Base-by-base conservation (phyloP, 37 sponge, comb jelly and placozoan species). In the Beroe forskalii region DNA sequence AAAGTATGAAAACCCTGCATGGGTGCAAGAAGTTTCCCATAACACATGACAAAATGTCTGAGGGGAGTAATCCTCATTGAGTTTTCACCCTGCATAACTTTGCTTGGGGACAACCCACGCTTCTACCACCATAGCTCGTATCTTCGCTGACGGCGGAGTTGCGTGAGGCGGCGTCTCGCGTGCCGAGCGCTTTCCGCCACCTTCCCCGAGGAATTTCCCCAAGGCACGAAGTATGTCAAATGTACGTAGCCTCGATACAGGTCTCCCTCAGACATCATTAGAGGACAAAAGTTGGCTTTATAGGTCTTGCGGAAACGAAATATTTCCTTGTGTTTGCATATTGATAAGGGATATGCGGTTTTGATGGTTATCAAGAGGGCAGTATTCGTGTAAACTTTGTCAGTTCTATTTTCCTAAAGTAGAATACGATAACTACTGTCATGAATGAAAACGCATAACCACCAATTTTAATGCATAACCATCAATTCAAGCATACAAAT, bases 31-130 rank as follows among this genome's bases (percentile, higher is more conserved):
- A n/a, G n/a, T n/a, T n/a, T n/a, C n/a, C n/a, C n/a, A n/a, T n/a
- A n/a, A n/a, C n/a, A n/a, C n/a, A n/a, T n/a, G n/a, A n/a, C n/a
- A 69, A 69, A 69, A 36, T 80, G 86, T 80, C 86, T 80, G 55
- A 30, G 86, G 40, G 86, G 86, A 80, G 86, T 80, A 80, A 80
- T 80, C 86, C 86, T 80, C 86, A 80, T 80, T 80, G 86, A 44
- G 86, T 80, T 80, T 1, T 20, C 30, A 42, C 6, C 55, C 55
- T 43, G 86, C 86, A 80, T 80, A 80, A 80, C 86, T 80, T 80
- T 80, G 86, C 44, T 80, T 80, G 86, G 86, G n/a, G 55, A 42
- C 6, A 4, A 23, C 12, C 55, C 86, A 20, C 86, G 40, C 23
- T 43, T 12, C 86, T 27, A 37, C 66, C 44, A 43, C 28, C 23